phyloP scores from a whole-genome alignment of 2,113 vertebrate species.

The Ivindomyrus marchei region DNA sequence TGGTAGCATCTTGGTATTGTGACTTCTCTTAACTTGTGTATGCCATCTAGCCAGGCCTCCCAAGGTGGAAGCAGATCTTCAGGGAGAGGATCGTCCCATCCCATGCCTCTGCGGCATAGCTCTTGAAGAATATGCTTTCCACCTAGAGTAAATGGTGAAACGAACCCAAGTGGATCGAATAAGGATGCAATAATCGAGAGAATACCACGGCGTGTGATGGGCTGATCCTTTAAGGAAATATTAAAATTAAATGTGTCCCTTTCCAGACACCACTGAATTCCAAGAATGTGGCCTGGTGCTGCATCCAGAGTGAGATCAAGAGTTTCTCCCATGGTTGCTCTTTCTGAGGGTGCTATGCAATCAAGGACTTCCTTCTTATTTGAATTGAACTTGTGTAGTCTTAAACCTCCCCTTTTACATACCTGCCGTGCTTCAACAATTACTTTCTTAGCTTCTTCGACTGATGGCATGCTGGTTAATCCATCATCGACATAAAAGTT shows the following conservation, averaged over 20 bases:
- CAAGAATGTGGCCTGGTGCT: background rate
- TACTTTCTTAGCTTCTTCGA: slow-evolving; percentile 16
- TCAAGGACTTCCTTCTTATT: slow-evolving; percentile 21
- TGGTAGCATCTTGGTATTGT: slow-evolving; percentile 22
- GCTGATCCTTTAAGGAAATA: background rate
- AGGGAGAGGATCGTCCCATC: slow-evolving; percentile 18
- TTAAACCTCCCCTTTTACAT: too few species aligned
- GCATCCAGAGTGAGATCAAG: background rate
- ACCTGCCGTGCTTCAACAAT: too few species aligned
- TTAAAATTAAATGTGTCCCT: slow-evolving; percentile 20
- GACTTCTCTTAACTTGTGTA: slow-evolving; percentile 12
- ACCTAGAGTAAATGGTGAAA: slow-evolving; percentile 18
- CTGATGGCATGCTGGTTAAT: slow-evolving; percentile 13
- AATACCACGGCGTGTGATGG: background rate
- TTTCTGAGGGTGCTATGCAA: slow-evolving; percentile 20
- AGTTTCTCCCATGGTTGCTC: background rate
- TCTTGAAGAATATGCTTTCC: slow-evolving; percentile 26
- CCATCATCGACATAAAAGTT: slow-evolving; percentile 29
- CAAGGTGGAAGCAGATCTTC: slow-evolving; percentile 5
- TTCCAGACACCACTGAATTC: slow-evolving; percentile 26
- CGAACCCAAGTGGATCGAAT: slow-evolving; percentile 22
- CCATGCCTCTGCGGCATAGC: background rate
- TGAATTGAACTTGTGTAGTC: slow-evolving; percentile 26
- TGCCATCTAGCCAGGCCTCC: slow-evolving; percentile 21
- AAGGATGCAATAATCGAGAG: slow-evolving; percentile 18